Evolutionary conservation across 2,888 invertebrate genomes (phyloP), one percentile per base, ranked within the genome.

Genomic region (Tubulanus polymorphus): DNA sequence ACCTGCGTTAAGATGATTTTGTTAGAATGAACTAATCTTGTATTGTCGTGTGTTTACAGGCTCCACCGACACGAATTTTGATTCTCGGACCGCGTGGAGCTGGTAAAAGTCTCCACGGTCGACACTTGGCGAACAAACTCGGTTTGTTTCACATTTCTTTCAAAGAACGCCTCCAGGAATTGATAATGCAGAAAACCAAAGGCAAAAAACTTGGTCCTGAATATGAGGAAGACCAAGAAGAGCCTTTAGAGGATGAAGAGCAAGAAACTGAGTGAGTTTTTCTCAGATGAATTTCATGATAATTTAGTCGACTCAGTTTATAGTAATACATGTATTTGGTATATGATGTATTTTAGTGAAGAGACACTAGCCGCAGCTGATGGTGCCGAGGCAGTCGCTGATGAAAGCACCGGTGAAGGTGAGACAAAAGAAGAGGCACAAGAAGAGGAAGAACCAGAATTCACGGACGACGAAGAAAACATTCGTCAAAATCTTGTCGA

Each of bases 81-180:
- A 63, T 79, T 18, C 61, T 79, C 3, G 79, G 79, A 23, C 70
- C 76, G 0, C 63, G 66, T 32, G 79, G 78, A 3, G 64, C 76
- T 5, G 79, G 79, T 25, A 79, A 79, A 63, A 70, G 73, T 1
- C 54, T 75, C 3, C 74, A 78, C 62, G 78, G 76, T 1, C 63
- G 75, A 20, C 63, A 72, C 30, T 64, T 79, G 50, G 78, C 79
- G 28, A 64, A 68, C 50, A 76, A 76, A 55, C 63, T 74, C 25
- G 75, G 75, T 2, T 57, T 80, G n/a, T 80, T 80, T 71, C 78
- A 79, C 66, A 79, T 79, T 47, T 71, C 72, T 49, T 79, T 78
- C 68, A 66, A 68, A 53, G 78, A 80, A 53, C 60, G 74, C 18
- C 68, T 79, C 15, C 79, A 80, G 59, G 79, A 79, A 54, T 63